A percentile compares a stretch with the other conserved stretches of the same genome.
phyloP scores from a whole-genome alignment of 1,140 invertebrate species.

The Oryctes rhinoceros region DNA sequence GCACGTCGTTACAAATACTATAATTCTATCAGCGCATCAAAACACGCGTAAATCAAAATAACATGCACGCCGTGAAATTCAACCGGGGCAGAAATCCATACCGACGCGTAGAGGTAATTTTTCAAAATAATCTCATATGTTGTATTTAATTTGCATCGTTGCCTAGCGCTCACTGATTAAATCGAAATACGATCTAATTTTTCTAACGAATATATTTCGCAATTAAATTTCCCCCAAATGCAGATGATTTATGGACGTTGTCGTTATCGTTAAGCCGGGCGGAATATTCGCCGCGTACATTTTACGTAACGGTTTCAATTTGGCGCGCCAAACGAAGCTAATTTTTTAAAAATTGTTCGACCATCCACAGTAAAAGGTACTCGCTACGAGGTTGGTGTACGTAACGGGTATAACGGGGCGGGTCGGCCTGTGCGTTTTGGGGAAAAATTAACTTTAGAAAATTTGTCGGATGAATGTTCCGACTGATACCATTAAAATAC shows the following conservation, averaged over 20 bases:
- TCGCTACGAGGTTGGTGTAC: not conserved
- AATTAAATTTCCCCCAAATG: not conserved
- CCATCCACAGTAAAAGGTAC: not conserved
- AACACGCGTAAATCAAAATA: too few species aligned
- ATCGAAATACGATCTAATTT: constrained; percentile 2
- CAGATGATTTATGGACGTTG: constrained; percentile 2
- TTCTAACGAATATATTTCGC: constrained; percentile 1
- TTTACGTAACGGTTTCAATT: constrained; percentile 8
- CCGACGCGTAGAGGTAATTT: not conserved
- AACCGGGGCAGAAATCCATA: not conserved
- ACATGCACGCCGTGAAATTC: not conserved
- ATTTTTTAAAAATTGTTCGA: constrained; percentile 16
- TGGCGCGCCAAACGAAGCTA: not conserved
- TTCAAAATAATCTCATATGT: not conserved
- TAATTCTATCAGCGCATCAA: too few species aligned
- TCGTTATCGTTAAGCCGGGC: not conserved
- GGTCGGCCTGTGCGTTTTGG: not conserved
- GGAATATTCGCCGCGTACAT: not conserved
- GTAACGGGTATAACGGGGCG: not conserved
- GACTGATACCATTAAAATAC: not conserved
- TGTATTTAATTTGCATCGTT: not conserved
- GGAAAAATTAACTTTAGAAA: constrained; percentile 6
- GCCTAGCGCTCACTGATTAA: not conserved
- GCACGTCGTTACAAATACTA: too few species aligned
- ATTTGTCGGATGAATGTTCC: not conserved